Percentiles rank a stretch among this genome's conserved stretches.
Conservation (phyloP, 2,797 vertebrate species). For the Mormyrops boulengeri region DNA sequence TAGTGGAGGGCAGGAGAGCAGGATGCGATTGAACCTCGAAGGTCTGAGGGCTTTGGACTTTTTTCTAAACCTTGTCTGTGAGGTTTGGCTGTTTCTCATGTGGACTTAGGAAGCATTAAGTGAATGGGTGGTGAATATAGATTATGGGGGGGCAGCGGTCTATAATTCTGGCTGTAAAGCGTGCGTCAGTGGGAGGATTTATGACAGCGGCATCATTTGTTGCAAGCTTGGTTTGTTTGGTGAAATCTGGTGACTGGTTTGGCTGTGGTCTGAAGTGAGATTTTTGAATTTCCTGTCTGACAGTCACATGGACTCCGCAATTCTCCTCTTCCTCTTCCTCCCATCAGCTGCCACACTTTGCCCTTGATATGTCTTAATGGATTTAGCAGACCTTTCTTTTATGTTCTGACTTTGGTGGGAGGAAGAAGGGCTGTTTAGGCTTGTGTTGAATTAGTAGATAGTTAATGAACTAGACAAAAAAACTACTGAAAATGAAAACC, state of each 20-base stretch:
- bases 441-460: slow-evolving; percentile 7
- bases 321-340: neutral
- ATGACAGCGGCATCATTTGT: neutral
- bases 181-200: neutral
- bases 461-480: neutral
- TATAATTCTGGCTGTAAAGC: neutral
- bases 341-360: neutral
- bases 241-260: neutral
- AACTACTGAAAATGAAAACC: slow-evolving; percentile 9
- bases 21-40: neutral
- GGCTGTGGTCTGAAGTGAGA: neutral
- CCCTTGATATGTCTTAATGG: neutral
- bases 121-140: neutral
- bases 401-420: neutral
- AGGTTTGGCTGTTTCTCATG: neutral
- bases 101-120: neutral
- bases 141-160: neutral
- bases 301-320: neutral
- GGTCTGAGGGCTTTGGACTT: neutral
- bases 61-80: neutral
- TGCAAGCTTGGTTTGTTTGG: neutral
- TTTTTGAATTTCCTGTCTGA: neutral
- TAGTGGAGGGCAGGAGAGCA: neutral
- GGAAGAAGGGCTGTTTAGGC: neutral
- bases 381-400: neutral